Evolutionary conservation across 2,888 invertebrate genomes (phyloP), one percentile per base, ranked within the genome.

Genomic region (Coremacera marginata): DNA sequence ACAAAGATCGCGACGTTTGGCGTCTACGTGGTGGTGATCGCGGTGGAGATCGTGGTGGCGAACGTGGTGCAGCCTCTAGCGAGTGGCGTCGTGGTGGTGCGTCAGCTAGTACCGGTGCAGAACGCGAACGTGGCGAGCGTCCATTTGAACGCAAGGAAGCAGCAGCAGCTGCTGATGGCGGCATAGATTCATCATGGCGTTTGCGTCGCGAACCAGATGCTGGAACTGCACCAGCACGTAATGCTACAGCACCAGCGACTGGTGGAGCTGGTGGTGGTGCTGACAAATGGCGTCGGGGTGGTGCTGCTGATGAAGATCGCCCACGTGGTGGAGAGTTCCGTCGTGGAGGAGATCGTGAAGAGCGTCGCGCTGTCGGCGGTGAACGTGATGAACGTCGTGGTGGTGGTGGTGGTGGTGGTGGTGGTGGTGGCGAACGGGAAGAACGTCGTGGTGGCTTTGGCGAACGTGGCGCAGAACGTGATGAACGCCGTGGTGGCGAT

Each of bases 1-100:
- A 88, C 3, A 87, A 86, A 62, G 87, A 87, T 0, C 84, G 86
- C 16, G 88, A 87, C 70, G 85, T 80, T 5, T 87, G 88, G 89
- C 87, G 88, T 75, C 84, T 83, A 77, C 85, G 86, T 67, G 82
- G 81, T 8, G 78, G 78, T 11, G 87, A 84, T 37, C 81, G 83
- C n/a, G 80, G 78, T 60, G 68, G 70, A 68, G 85, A 82, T 57
- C 82, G 80, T 16, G 82, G 81, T 3, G 84, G 83, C 9, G 83
- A 82, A 14, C 83, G 83, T 52, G 81, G 79, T 7, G 77, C 0
- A 27, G 16, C n/a, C 67, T 71, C 44, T 25, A 63, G 77, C 22
- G 77, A 72, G 2, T 79, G 79, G 25, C 80, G 80, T 51, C 81
- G 84, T n/a, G 81, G 81, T 74, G 80, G 77, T n/a, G 78, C 70